phyloP scores from a whole-genome alignment of 2,888 invertebrate genomes.

The Petrolisthes cinctipes region DNA sequence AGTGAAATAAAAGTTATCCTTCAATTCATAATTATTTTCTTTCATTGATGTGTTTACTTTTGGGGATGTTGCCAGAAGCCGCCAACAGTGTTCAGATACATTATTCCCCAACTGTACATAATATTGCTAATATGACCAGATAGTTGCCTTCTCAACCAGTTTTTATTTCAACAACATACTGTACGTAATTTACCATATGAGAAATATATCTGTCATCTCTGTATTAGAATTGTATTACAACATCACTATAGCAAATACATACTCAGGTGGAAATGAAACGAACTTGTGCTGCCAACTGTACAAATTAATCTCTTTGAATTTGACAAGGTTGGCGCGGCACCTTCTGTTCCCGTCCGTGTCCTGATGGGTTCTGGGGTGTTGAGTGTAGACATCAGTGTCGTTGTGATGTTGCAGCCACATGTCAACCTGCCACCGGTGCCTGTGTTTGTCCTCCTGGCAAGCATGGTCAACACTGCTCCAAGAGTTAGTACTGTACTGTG shows the following conservation, averaged over 20 bases:
- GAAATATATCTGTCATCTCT: too few relatives aligned
- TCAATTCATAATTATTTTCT: too few relatives aligned
- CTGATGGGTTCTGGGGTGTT: constrained; percentile 66
- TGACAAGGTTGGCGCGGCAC: constrained; percentile 44
- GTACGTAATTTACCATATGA: too few relatives aligned
- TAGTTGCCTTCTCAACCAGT: too few relatives aligned
- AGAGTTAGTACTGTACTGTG: constrained; percentile 70
- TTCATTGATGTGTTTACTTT: too few relatives aligned
- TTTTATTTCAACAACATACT: too few relatives aligned
- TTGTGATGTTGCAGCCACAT: constrained; percentile 28
- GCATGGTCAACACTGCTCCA: constrained; percentile 84
- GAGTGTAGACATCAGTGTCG: constrained; percentile 67
- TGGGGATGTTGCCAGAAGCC: too few relatives aligned
- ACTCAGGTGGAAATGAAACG: not conserved
- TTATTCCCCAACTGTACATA: too few relatives aligned
- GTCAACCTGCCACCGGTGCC: constrained; percentile 37
- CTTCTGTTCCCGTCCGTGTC: constrained; percentile 50
- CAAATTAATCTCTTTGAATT: not conserved
- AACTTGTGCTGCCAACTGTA: not conserved
- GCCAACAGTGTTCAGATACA: too few relatives aligned
- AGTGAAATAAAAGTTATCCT: too few relatives aligned
- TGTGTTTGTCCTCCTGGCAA: constrained; percentile 74
- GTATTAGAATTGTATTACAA: not conserved
- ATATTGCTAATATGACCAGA: too few relatives aligned
- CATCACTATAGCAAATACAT: too few relatives aligned